These are phyloP conservation scores for Glyphotaelius pellucidus DNA, from an alignment of 2,888 invertebrate species.

Conservation along the genomic window DNA sequence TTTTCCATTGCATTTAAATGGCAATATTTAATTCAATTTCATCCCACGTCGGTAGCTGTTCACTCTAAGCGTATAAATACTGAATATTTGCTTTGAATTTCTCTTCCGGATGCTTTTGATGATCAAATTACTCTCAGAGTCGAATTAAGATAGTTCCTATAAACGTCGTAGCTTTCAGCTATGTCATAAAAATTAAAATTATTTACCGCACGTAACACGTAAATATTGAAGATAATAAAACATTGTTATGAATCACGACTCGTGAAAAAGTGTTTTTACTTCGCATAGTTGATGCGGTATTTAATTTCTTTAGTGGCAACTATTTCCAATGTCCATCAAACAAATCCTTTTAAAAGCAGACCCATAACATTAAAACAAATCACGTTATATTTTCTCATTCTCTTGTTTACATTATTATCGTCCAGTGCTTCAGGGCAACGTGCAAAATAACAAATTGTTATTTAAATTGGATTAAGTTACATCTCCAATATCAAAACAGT, in stretches of 20 bases:
- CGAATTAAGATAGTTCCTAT: neutral
- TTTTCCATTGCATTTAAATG: neutral
- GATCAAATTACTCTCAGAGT: neutral
- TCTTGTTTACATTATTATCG: neutral
- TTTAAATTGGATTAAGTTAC: slow-evolving; percentile 10
- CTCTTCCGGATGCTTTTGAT: neutral
- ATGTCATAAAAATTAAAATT: neutral
- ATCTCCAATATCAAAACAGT: neutral
- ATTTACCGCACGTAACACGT: neutral
- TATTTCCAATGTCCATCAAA: neutral
- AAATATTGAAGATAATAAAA: neutral
- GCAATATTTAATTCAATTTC: neutral
- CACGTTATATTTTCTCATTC: neutral
- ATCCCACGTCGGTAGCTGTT: neutral
- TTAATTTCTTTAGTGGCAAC: neutral
- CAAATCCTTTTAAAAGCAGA: neutral
- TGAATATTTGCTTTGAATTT: neutral
- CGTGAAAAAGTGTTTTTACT: neutral
- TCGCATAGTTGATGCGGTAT: neutral
- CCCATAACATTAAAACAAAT: neutral
- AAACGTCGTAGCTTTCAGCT: neutral
- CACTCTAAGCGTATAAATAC: neutral
- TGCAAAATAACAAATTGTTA: neutral
- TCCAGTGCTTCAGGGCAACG: neutral
- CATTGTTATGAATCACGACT: neutral